Conservation (phyloP, 35 echinoderm and acorn worm species). For the Anneissia japonica region DNA sequence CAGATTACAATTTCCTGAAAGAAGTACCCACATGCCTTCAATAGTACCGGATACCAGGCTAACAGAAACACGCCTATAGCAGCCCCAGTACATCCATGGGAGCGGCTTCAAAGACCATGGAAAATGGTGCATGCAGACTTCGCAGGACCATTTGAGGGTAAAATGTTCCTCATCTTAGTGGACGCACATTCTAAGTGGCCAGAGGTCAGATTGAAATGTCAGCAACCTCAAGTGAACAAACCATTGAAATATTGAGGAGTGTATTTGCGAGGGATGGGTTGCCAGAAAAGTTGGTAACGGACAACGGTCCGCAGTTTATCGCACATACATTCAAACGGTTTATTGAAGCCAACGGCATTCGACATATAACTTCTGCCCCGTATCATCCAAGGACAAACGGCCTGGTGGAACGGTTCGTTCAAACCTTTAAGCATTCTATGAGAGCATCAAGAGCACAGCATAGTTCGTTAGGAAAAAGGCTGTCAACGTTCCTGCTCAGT, state of each 20-base stretch:
- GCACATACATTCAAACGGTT: no score
- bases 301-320: slow-evolving; percentile 3
- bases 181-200: slow-evolving; percentile 21
- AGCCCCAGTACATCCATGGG: slow-evolving; percentile 25
- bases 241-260: background rate
- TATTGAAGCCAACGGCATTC: slow-evolving; percentile 3
- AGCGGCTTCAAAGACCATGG: background rate
- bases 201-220: slow-evolving; percentile 13
- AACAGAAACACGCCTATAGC: background rate
- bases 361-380: no score
- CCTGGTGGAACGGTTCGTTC: no score
- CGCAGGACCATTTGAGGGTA: slow-evolving; percentile 17
- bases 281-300: background rate
- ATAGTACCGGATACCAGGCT: no score
- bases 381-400: no score
- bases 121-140: slow-evolving; percentile 30
- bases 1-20: no score
- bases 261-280: slow-evolving; percentile 11
- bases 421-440: no score
- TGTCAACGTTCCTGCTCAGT: background rate
- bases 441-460: no score
- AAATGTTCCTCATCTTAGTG: slow-evolving; percentile 15
- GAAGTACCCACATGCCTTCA: no score
- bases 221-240: background rate
- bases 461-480: no score